Evolutionary conservation across 2,797 vertebrate species (phyloP).

Genomic region (Erethizon dorsatum): DNA sequence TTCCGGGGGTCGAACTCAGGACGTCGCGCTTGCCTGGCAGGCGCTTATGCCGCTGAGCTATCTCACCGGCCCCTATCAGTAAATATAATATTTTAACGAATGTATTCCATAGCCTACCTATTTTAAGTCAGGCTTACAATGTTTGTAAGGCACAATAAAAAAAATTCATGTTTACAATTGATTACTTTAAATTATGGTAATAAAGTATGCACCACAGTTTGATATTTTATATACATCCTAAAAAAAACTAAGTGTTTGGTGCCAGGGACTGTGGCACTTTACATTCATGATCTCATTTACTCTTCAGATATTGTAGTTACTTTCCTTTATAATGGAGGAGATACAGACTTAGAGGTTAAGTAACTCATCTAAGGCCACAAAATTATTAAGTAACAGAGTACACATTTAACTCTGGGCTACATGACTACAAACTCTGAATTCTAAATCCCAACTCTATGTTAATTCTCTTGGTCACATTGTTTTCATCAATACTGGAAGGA

Average conservation of each 20-base stretch:
- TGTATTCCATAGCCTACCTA: constrained; percentile 7
- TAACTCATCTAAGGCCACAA: constrained; percentile 5
- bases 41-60: no score
- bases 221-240: constrained; percentile 15
- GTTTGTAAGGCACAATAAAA: neutral
- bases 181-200: constrained; percentile 31
- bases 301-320: neutral
- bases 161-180: neutral
- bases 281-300: neutral
- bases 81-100: constrained; percentile 28
- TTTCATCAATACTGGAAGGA: neutral
- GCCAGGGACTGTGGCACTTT: neutral
- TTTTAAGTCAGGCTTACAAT: neutral
- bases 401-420: constrained; percentile 27
- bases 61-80: neutral
- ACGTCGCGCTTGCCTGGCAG: no score
- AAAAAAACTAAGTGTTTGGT: constrained; percentile 42
- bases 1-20: no score
- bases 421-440: constrained; percentile 10
- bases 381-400: neutral
- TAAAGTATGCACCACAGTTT: neutral
- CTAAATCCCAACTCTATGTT: neutral
- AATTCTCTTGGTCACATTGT: neutral
- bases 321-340: constrained; percentile 1
- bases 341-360: neutral